Evolutionary conservation across 2,888 invertebrate genomes (phyloP), one percentile per base, ranked within the genome.

Genomic region (Hetaerina titia): DNA sequence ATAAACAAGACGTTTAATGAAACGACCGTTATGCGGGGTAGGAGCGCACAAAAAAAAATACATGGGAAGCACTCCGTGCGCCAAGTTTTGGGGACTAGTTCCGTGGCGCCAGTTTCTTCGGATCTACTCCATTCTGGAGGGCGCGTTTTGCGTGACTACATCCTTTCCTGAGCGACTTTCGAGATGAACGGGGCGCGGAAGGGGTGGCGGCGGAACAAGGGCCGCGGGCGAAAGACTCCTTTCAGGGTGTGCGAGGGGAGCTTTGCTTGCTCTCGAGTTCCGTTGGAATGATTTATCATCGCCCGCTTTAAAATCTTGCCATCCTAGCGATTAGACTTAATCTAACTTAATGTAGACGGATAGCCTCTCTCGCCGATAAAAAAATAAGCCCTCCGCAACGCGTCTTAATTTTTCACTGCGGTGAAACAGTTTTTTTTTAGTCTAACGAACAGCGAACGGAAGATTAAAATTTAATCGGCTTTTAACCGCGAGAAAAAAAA

Each of bases 1-100:
- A 69, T 69, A 31, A 45, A 92, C 64, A 64, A 45, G 90, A 69
- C 92, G 64, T 69, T 92, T 92, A 92, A 92, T 92, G 92, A 92
- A 92, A 92, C 92, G 92, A 69, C 64, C 64, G 69, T 56, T 63
- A 63, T 90, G 69, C 69, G 64, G 92, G 45, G 11, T 4, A 31
- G 81, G 13, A 31, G 81, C 11, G 60, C 45, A 31, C 31, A 81
- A 81, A 81, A 60, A 81, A 81, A 81, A 60, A 60, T 11, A 31
- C 81, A 60, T 60, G 60, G 11, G 11, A 15, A 31, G 81, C n/a
- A 13, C 25, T 81, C 81, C 11, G 81, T 4, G 81, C 9, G 69
- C 69, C 69, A 63, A 64, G 90, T 90, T 63, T 90, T 25, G 64
- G 69, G 22, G n/a, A 63, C 90, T 5, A 90, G 63, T 90, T 90